Conservation (phyloP, 2,888 invertebrate species). For the Iselma pallidipennis region DNA sequence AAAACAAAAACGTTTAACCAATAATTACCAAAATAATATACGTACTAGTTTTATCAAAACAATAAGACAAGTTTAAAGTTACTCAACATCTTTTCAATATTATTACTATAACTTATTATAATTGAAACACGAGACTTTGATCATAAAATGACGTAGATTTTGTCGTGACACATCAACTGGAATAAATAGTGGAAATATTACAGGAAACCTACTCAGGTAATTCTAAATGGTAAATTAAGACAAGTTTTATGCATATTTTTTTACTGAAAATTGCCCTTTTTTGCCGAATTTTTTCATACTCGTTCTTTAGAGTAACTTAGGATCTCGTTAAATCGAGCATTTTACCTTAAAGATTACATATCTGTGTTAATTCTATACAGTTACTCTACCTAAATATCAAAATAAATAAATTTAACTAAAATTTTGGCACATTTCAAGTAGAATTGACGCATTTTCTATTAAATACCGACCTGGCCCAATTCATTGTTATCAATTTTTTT, state of each 20-base stretch:
- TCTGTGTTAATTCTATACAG: no score
- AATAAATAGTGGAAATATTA: conserved; percentile 11
- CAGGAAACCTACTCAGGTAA: no score
- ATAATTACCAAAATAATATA: neutral
- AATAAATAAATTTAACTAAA: no score
- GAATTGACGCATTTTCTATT: no score
- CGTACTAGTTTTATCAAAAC: neutral
- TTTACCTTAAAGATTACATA: no score
- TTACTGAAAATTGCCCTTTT: neutral
- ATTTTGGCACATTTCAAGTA: no score
- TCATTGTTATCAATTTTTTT: no score
- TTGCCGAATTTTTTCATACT: neutral
- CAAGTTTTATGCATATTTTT: no score
- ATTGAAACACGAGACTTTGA: neutral
- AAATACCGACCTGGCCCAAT: neutral
- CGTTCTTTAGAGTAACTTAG: neutral
- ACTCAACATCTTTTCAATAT: neutral
- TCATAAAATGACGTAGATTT: conserved; percentile 17
- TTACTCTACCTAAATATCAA: no score
- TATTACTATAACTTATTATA: neutral
- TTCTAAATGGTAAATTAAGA: no score
- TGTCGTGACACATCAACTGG: conserved; percentile 13
- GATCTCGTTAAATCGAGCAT: no score
- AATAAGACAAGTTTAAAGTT: neutral
- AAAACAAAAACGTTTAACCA: neutral